These are phyloP conservation scores for Parnassius glacialis DNA, from an alignment of 2,888 invertebrate genomes.

Conservation along the genomic window DNA sequence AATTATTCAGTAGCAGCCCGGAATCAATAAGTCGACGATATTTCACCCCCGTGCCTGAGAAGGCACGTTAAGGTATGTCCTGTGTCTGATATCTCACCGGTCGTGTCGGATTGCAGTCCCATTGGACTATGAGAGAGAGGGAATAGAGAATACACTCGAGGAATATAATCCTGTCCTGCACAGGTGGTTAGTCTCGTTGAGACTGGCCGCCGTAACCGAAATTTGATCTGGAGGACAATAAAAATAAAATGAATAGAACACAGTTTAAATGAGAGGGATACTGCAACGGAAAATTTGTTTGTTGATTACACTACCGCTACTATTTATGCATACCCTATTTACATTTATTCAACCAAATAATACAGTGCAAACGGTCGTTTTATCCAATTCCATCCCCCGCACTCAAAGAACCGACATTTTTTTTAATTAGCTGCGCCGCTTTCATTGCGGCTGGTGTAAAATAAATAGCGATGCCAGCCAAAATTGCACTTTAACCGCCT, in stretches of 20 bases:
- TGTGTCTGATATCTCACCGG: too few relatives aligned
- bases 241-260: not conserved
- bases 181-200: too few relatives aligned
- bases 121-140: too few relatives aligned
- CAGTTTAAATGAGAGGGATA: not conserved
- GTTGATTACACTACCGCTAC: not conserved
- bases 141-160: too few relatives aligned
- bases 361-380: constrained; percentile 23
- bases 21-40: too few relatives aligned
- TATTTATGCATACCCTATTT: constrained; percentile 21
- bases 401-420: constrained; percentile 38
- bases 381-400: constrained; percentile 23
- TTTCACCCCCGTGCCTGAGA: too few relatives aligned
- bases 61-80: too few relatives aligned
- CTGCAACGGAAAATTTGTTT: not conserved
- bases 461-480: constrained; percentile 29
- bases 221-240: too few relatives aligned
- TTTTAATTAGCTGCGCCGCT: constrained; percentile 57
- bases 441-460: constrained; percentile 47
- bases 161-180: too few relatives aligned
- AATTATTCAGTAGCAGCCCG: too few relatives aligned
- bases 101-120: too few relatives aligned
- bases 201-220: too few relatives aligned
- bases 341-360: constrained; percentile 26
- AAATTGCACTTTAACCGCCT: constrained; percentile 31